Percentiles rank a stretch among this genome's conserved stretches.
Evolutionary conservation across 2,113 vertebrate genomes (phyloP).

Genomic region (Amphilophus citrinellus): DNA sequence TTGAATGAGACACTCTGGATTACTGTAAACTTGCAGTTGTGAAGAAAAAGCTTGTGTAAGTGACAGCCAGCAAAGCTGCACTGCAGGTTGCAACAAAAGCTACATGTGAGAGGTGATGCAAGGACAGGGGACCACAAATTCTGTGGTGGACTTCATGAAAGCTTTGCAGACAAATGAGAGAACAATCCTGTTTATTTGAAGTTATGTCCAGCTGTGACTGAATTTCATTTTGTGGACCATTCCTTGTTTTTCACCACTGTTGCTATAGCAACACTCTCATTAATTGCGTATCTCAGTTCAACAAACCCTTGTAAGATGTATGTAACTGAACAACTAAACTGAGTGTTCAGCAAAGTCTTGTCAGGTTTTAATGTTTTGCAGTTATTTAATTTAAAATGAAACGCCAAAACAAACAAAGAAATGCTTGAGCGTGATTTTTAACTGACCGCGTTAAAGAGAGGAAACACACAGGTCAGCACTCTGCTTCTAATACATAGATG

Average conservation of each 20-base stretch:
- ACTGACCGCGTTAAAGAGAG: not conserved
- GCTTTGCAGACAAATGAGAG: not conserved
- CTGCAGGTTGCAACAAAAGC: not conserved
- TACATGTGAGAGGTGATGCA: conserved; percentile 8
- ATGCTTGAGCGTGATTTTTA: not conserved
- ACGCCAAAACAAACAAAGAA: not conserved
- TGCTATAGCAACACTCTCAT: conserved; percentile 85
- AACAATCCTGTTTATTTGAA: conserved; percentile 80
- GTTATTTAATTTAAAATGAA: conserved; percentile 1
- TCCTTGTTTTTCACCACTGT: conserved; percentile 64
- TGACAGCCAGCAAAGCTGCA: not conserved
- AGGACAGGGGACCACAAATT: conserved; percentile 16
- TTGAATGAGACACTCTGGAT: conserved; percentile 57
- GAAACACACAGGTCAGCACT: not conserved
- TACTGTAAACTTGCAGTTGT: conserved; percentile 34
- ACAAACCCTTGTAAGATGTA: not conserved
- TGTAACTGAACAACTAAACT: conserved; percentile 13
- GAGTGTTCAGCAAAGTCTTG: not conserved
- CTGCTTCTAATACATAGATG: not conserved
- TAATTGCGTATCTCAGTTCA: conserved; percentile 20
- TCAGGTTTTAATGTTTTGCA: not conserved
- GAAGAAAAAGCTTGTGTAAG: conserved; percentile 12
- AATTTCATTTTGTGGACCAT: not conserved
- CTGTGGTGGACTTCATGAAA: conserved; percentile 14
- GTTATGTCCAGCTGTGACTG: conserved; percentile 67